These are phyloP conservation scores for Pelagia noctiluca DNA, from an alignment of 30 jellyfish, hydroid and myxozoan species.

Conservation along the genomic window DNA sequence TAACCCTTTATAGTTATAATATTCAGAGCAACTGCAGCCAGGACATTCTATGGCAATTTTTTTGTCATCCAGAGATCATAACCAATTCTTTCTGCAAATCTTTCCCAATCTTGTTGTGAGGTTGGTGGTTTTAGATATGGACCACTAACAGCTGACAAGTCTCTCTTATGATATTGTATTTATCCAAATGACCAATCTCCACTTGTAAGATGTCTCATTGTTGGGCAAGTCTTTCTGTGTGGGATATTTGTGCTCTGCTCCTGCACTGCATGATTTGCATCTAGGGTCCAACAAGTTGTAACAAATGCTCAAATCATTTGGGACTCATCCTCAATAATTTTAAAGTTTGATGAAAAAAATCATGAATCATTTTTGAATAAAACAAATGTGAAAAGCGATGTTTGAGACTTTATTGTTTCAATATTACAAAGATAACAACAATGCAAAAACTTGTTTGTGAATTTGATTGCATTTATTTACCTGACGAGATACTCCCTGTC, in stretches of 20 bases:
- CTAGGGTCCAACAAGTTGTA: slow-evolving; percentile 27
- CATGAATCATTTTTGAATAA: no score
- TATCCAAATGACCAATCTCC: slow-evolving; percentile 21
- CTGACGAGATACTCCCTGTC: no score
- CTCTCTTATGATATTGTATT: slow-evolving; percentile 41
- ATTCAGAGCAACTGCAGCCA: slow-evolving; percentile 36
- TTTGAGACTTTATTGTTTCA: no score
- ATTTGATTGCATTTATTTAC: no score
- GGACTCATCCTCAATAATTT: slow-evolving; percentile 44
- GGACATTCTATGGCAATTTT: slow-evolving; percentile 69
- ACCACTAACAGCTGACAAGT: slow-evolving; percentile 58
- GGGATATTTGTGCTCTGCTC: slow-evolving; percentile 27
- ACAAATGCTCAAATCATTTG: slow-evolving; percentile 46
- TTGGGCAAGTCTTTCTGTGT: slow-evolving; percentile 47
- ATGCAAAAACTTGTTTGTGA: no score
- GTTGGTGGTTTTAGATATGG: slow-evolving; percentile 28
- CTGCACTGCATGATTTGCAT: slow-evolving; percentile 33
- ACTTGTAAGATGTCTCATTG: slow-evolving; percentile 33
- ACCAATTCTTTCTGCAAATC: slow-evolving; percentile 23
- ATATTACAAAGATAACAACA: no score
- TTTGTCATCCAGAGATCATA: slow-evolving; percentile 77
- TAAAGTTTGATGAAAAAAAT: no score
- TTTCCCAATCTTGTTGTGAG: slow-evolving; percentile 64
- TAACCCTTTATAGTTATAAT: slow-evolving; percentile 54
- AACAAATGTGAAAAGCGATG: no score